A percentile compares a stretch with the other conserved stretches of the same genome.
These are phyloP conservation scores for Halictus quadricinctus DNA, from an alignment of 2,888 invertebrate genomes.

Conservation along the genomic window DNA sequence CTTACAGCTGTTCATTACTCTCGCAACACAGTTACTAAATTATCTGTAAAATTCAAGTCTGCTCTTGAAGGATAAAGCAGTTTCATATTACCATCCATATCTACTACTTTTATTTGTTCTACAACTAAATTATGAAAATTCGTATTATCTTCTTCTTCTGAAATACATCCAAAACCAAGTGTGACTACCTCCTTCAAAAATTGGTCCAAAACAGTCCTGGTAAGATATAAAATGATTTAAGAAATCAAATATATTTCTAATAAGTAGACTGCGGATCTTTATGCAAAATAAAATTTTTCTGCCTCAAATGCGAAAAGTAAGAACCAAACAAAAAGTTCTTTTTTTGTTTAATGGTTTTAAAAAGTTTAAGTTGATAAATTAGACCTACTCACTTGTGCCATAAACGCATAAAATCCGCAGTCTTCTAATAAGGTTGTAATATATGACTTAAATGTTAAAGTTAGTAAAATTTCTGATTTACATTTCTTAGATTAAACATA, in stretches of 20 bases:
- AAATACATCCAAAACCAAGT: constrained; percentile 83
- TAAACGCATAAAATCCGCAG: too few relatives aligned
- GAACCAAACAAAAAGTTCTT: too few relatives aligned
- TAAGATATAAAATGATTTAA: constrained; percentile 24
- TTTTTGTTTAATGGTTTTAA: too few relatives aligned
- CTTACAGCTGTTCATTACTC: constrained; percentile 62
- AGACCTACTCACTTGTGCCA: too few relatives aligned
- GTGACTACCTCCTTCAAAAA: constrained; percentile 86
- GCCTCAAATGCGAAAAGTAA: too few relatives aligned
- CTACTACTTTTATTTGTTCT: constrained; percentile 89
- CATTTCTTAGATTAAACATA: too few relatives aligned
- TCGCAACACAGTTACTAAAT: constrained; percentile 70
- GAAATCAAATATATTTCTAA: background rate
- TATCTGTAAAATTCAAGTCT: constrained; percentile 86
- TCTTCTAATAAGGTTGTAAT: background rate
- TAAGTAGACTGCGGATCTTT: background rate
- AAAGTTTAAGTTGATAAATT: too few relatives aligned
- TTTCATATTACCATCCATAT: constrained; percentile 87
- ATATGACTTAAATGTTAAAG: background rate
- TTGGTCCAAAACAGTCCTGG: constrained; percentile 86
- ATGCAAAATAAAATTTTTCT: too few relatives aligned
- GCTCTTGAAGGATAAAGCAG: constrained; percentile 91
- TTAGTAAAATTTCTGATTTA: too few relatives aligned
- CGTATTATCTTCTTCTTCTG: constrained; percentile 74
- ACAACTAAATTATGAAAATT: constrained; percentile 82